Percentiles rank a stretch among this genome's conserved stretches.
These are phyloP conservation scores for Rhagoletis zephyria DNA, from an alignment of 1,140 invertebrate species.

Conservation along the genomic window DNA sequence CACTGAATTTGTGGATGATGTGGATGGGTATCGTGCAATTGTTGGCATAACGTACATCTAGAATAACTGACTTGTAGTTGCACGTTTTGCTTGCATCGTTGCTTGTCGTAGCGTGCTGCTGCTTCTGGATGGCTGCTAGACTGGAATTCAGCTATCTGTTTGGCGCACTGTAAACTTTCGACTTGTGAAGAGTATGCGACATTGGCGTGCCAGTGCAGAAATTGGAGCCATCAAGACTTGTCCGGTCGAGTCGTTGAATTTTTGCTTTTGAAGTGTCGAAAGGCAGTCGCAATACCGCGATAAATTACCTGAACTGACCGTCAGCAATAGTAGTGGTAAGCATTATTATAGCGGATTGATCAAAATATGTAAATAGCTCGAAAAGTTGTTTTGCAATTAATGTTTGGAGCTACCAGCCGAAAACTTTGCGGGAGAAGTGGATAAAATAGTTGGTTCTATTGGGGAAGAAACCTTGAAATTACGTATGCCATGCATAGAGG, in stretches of 20 bases:
- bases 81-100: constrained; percentile 10
- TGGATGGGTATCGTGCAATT: not conserved
- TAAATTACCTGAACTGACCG: no score
- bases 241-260: not conserved
- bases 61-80: not conserved
- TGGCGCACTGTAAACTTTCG: not conserved
- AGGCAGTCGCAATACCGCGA: no score
- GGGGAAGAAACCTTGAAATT: no score
- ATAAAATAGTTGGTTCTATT: no score
- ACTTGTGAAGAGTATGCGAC: not conserved
- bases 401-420: no score
- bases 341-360: no score
- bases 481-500: no score
- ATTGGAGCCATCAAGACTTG: not conserved
- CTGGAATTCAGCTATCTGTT: not conserved
- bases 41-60: not conserved
- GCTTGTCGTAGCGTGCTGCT: constrained; percentile 32
- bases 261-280: constrained; percentile 1
- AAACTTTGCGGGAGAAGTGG: no score
- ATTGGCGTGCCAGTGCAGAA: constrained; percentile 41
- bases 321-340: no score
- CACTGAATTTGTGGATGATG: not conserved
- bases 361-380: no score
- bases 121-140: not conserved
- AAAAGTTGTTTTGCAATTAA: no score